These are phyloP conservation scores for Pluvialis apricaria DNA, from an alignment of 2,113 vertebrate species.

Conservation along the genomic window DNA sequence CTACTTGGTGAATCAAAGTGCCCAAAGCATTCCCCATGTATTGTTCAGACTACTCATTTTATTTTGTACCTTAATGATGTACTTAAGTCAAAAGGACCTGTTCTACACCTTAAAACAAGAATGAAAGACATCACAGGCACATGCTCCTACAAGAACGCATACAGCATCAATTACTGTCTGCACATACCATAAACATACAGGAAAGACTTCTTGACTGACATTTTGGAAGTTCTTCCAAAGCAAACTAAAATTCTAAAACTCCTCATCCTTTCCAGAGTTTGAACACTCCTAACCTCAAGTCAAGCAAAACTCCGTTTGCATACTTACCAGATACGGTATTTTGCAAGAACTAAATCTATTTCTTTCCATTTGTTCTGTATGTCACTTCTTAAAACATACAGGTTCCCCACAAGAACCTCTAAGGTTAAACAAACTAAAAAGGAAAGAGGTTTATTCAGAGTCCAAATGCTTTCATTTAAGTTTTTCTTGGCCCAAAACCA, in stretches of 20 bases:
- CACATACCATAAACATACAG: fast-evolving
- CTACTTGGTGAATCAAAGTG: neutral
- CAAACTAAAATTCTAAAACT: neutral
- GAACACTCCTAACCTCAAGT: neutral
- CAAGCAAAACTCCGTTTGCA: neutral
- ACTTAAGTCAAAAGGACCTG: neutral
- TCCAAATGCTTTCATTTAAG: neutral
- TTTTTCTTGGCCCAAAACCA: neutral
- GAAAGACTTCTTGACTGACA: neutral
- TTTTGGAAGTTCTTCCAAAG: neutral
- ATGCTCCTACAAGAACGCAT: neutral
- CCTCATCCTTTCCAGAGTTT: neutral
- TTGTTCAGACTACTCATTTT: neutral
- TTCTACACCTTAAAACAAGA: neutral
- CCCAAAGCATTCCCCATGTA: neutral
- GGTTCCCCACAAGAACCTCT: neutral
- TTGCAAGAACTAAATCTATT: neutral
- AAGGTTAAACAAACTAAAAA: neutral
- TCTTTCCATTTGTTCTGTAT: neutral
- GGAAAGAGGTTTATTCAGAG: neutral
- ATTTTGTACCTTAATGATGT: neutral
- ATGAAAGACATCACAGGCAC: neutral
- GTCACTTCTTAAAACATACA: neutral
- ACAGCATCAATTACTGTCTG: neutral
- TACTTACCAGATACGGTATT: neutral